A percentile compares a stretch with the other conserved stretches of the same genome.
Evolutionary conservation across 2,797 vertebrate genomes (phyloP).

Genomic region (Oceanodroma leucorhoa): DNA sequence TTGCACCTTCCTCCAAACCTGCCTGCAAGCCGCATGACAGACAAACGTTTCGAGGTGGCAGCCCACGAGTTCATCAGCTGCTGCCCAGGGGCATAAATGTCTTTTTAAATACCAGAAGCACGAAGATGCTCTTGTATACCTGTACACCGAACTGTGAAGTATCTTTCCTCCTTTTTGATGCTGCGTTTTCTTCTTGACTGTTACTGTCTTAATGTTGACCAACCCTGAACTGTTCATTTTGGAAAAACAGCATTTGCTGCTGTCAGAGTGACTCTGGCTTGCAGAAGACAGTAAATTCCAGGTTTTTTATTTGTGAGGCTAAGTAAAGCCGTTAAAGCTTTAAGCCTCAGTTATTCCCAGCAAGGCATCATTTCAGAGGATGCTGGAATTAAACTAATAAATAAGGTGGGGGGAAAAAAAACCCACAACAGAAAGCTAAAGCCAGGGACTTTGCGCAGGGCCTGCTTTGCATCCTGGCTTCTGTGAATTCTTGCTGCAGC

Average conservation of each 20-base stretch:
- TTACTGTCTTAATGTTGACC: background rate
- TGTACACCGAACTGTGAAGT: background rate
- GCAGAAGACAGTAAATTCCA: background rate
- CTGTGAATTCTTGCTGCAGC: slow-evolving; percentile 49
- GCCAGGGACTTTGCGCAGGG: background rate
- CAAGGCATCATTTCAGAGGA: background rate
- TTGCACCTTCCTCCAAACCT: background rate
- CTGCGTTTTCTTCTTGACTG: background rate
- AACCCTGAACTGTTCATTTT: background rate
- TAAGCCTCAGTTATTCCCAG: background rate
- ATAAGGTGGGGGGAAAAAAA: background rate
- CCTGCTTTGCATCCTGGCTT: slow-evolving; percentile 18
- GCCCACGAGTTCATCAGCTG: background rate
- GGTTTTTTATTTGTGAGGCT: background rate
- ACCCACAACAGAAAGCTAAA: background rate
- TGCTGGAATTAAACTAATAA: slow-evolving; percentile 45
- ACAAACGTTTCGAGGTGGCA: background rate
- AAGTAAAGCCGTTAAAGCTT: background rate
- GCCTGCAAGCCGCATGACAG: background rate
- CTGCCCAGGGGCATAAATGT: background rate
- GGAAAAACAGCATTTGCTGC: background rate
- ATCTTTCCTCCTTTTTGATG: background rate
- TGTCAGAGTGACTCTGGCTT: background rate
- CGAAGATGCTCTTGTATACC: fast-evolving
- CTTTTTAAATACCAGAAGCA: background rate